These are phyloP conservation scores for Rhabdomys dilectus DNA, from an alignment of 2,113 vertebrate species.

Conservation along the genomic window DNA sequence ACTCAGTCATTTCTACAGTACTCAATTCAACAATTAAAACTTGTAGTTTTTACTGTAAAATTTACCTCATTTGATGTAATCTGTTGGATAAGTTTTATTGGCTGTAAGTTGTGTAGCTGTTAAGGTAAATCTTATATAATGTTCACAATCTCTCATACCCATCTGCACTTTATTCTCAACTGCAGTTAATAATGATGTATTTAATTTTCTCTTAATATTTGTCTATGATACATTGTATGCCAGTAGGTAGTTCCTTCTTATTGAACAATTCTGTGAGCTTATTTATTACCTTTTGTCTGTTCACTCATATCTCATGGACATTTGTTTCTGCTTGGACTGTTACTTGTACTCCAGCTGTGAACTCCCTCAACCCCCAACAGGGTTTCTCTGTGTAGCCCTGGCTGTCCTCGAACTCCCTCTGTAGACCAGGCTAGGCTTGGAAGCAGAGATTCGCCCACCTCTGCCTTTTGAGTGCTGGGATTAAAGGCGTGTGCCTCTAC, in stretches of 20 bases:
- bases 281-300: not conserved
- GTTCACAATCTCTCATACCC: not conserved
- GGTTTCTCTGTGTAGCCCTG: not conserved
- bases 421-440: not conserved
- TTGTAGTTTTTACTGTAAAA: too few species aligned
- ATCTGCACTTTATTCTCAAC: not conserved
- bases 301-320: not conserved
- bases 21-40: not conserved
- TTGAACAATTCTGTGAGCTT: not conserved
- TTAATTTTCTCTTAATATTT: slow-evolving; percentile 14
- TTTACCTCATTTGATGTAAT: not conserved
- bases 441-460: not conserved
- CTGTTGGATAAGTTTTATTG: not conserved
- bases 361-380: too few species aligned
- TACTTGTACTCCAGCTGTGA: not conserved
- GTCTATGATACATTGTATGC: not conserved
- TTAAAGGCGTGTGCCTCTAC: not conserved
- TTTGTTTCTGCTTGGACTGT: not conserved
- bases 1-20: not conserved
- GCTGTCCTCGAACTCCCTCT: not conserved
- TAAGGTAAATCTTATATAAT: not conserved
- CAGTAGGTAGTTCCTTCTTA: not conserved
- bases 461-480: not conserved
- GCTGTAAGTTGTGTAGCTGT: not conserved
- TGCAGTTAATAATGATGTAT: not conserved